Evolutionary conservation across 1,140 invertebrate genomes (phyloP), one percentile per base, ranked within the genome.

Genomic region (Hyphantria cunea): DNA sequence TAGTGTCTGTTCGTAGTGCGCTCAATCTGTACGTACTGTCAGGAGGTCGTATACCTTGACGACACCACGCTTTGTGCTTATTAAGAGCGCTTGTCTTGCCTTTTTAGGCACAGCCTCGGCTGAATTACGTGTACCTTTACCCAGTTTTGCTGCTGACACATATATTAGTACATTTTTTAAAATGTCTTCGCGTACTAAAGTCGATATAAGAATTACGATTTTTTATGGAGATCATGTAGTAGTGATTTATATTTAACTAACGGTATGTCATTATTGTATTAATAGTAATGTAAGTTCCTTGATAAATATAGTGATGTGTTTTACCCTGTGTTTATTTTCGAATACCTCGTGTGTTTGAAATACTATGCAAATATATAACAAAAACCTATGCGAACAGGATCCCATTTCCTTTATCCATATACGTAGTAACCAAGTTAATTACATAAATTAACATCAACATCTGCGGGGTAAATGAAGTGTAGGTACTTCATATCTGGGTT

Each of bases 201-300:
- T 91, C 11, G 82, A 91, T 74, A 92, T 93, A 76, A 83, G 92
- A 68, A 92, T 93, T 68, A 93, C 92, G 7, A 92, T 93, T 62
- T 92, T 90, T 83, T 92, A 92, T 70, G 91, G 92, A 67, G 87
- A 92, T 69, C 84, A 86, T 76, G 79, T 90, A 44, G 82, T 89
- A 73, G 81, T 90, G 25, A 80, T 89, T 74, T 89, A 90, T 76
- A 89, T 90, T 60, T 89, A 72, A 74, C 39, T 39, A 63, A 10
- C 49, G 39, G 48, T 65, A 34, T 64, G 70, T 68, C 64, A 47
- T 14, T 61, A 56, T 58, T 47, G 17, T 47, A 44, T 15, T 66
- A 51, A 52, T 10, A 56, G 14, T 15, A 41, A 44, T 62, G 51
- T 66, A 45, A 61, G 25, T 50, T 37, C 45, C 33, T 49, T 44